Evolutionary conservation across 1,140 invertebrate genomes (phyloP), one percentile per base, ranked within the genome.

Genomic region (Chironomus tepperi): DNA sequence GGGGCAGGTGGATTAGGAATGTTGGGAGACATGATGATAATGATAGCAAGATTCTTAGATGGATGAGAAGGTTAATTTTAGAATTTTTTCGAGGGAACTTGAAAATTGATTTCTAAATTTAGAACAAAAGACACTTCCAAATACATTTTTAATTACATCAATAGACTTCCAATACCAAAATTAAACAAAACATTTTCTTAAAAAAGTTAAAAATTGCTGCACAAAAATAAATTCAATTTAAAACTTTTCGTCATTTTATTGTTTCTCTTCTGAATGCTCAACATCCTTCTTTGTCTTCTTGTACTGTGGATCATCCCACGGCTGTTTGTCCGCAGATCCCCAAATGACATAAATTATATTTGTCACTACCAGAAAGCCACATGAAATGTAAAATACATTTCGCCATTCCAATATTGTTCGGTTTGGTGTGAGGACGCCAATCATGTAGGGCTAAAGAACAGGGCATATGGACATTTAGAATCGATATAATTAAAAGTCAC

Each of bases 281-380:
- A n/a, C 12, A 1, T 15, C 12, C n/a, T 57, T 15, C n/a, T n/a
- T n/a, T n/a, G 12, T 12, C n/a, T 57, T 57, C 15, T 57, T 57
- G n/a, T 15, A 57, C 65, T 9, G 9, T 19, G 65, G 65, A 70
- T 70, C 65, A 19, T 70, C 65, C 65, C 65, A 70, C n/a, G 16
- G 7, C 18, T 70, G 65, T 70, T 21, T 70, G 0, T 70, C 7
- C 0, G 16, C 65, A 18, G 65, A 70, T 3, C 65, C 65, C 3
- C 10, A 70, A 8, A 70, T 70, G 19, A 19, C 3, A 7, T 70
- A 70, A 9, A 57, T 57, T 57, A 70, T 21, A 70, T 18, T 70
- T 21, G 65, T 21, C 3, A 21, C 65, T 18, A 70, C 19, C 3
- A 70, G 6, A 19, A 19, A 70, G 6, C 16, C 65, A 7, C 16